These are phyloP conservation scores for Caenorhabditis tropicalis DNA, from an alignment of 1,140 invertebrate genomes.

Conservation along the genomic window DNA sequence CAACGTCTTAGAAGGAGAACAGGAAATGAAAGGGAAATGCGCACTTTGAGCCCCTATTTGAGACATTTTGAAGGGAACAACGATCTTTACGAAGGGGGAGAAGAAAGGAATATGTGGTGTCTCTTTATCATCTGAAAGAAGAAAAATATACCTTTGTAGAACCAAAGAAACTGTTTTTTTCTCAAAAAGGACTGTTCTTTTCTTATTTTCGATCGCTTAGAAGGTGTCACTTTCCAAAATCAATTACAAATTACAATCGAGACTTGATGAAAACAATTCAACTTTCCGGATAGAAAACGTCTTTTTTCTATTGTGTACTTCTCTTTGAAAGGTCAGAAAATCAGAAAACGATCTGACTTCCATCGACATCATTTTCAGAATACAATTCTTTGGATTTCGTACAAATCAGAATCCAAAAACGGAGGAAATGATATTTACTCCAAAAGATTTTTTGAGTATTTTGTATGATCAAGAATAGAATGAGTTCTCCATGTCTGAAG, in stretches of 20 bases:
- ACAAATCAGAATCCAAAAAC: neutral
- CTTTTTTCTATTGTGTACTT: no score
- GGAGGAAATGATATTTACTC: neutral
- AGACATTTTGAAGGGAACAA: conserved; percentile 22
- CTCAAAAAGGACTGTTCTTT: neutral
- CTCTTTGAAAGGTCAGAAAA: no score
- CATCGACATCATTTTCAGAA: neutral
- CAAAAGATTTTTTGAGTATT: neutral
- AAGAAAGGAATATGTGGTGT: neutral
- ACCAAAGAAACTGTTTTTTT: no score
- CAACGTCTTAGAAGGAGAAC: neutral
- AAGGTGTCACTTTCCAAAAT: neutral
- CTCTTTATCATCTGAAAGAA: no score
- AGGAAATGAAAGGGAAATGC: conserved; percentile 11
- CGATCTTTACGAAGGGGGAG: neutral
- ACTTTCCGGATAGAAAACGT: neutral
- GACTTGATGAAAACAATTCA: neutral
- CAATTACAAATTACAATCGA: neutral
- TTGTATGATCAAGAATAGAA: conserved; percentile 2
- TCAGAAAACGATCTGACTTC: neutral
- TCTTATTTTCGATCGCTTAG: neutral
- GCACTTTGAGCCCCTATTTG: conserved; percentile 1
- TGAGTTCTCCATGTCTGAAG: neutral
- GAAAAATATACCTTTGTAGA: no score
- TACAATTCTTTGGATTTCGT: neutral